Percentiles rank a stretch among this genome's conserved stretches.
Conservation (phyloP, 2,888 invertebrate species). For the Trachelus tabidus region DNA sequence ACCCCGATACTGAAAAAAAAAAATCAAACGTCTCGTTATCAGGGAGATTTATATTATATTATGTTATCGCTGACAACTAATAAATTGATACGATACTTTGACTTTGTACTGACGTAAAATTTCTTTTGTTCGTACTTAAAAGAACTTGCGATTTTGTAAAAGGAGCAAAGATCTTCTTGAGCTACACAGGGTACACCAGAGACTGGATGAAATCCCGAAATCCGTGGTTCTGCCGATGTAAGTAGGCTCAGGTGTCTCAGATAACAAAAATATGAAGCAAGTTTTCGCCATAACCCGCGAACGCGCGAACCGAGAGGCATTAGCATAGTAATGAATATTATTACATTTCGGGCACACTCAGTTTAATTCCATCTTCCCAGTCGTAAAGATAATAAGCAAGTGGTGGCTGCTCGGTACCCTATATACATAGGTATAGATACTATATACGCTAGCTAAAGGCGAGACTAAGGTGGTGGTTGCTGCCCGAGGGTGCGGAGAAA, state of each 20-base stretch:
- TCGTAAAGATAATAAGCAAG: slow-evolving; percentile 67
- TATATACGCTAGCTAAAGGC: neutral
- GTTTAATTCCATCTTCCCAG: slow-evolving; percentile 66
- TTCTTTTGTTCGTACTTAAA: neutral
- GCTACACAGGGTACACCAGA: neutral
- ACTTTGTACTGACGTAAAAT: neutral
- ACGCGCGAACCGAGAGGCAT: slow-evolving; percentile 41
- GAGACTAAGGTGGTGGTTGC: neutral
- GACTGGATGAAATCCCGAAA: slow-evolving; percentile 8
- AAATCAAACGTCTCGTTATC: neutral
- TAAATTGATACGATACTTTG: neutral
- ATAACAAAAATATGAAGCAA: slow-evolving; percentile 65
- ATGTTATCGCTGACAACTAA: neutral
- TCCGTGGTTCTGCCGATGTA: slow-evolving; percentile 18
- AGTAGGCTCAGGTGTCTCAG: slow-evolving; percentile 52
- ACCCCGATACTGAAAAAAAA: neutral
- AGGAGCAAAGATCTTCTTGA: neutral
- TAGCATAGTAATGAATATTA: slow-evolving; percentile 67
- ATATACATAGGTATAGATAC: slow-evolving; percentile 5
- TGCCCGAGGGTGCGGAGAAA: neutral
- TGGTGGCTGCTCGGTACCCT: slow-evolving; percentile 40
- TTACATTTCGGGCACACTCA: slow-evolving; percentile 65
- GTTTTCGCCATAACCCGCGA: slow-evolving; percentile 59
- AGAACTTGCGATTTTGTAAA: neutral
- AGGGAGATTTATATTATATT: neutral